Percentiles rank a stretch among this genome's conserved stretches.
Evolutionary conservation across 2,888 invertebrate species (phyloP).

Genomic region (Apoda limacodes): DNA sequence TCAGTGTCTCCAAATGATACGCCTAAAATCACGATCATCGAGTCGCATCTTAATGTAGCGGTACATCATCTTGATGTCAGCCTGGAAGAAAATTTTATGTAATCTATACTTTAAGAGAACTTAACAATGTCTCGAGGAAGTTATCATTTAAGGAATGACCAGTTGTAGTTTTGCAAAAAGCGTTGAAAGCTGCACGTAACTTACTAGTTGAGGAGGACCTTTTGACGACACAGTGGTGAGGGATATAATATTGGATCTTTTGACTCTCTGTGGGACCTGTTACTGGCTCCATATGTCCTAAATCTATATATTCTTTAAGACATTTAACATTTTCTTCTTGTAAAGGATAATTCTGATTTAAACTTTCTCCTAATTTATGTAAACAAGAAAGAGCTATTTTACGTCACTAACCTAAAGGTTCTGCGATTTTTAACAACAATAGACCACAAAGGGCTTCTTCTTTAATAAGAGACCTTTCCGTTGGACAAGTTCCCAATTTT

Average conservation of each 20-base stretch:
- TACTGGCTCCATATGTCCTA: constrained; percentile 3
- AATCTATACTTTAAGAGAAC: constrained; percentile 1
- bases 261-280: constrained; percentile 1
- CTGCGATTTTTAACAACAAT: constrained; percentile 2
- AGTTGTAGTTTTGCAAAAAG: too few species aligned
- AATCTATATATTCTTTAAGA: constrained; percentile 4
- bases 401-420: background rate
- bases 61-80: constrained; percentile 4
- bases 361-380: too few species aligned
- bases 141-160: too few species aligned
- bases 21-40: too few species aligned
- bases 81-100: constrained; percentile 2
- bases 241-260: too few species aligned
- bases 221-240: too few species aligned
- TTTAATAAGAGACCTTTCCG: background rate
- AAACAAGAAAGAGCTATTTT: too few species aligned
- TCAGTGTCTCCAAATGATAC: too few species aligned
- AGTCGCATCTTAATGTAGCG: constrained; percentile 1
- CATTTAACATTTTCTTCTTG: constrained; percentile 1
- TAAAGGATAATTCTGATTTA: constrained; percentile 1
- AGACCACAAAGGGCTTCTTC: constrained; percentile 3
- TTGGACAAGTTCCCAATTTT: constrained; percentile 2
- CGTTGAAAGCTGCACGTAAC: too few species aligned
- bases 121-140: constrained; percentile 1
- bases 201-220: too few species aligned